Evolutionary conservation across 2,113 vertebrate genomes (phyloP), one percentile per base, ranked within the genome.

Genomic region (Pomatostomus ruficeps): DNA sequence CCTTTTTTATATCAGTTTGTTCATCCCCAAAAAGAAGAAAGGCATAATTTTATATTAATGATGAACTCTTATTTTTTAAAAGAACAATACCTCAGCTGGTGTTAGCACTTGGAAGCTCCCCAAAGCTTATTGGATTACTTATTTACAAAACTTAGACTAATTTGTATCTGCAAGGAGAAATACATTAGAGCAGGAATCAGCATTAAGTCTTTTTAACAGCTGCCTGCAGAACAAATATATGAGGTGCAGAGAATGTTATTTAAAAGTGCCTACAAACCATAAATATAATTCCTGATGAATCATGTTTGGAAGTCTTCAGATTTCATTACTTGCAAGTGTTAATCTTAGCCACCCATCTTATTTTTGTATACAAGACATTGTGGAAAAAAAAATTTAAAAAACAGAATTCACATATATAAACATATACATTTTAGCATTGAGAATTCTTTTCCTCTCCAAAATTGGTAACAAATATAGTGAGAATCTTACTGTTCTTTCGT

Each of bases 91-190:
- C 19, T 76, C 42, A 62, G 23, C 29, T 61, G 36, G 1, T 83
- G 54, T 38, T 88, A 62, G 35, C 8, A 74, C 18, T 84, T 57
- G 26, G 62, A 70, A 91, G 33, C 8, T 93, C 49, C 33, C 21
- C 38, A 82, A 65, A 79, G 21, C 13, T 89, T 94, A 85, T 21
- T 82, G 59, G 13, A 79, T 92, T 79, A 78, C 19, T 55, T 91
- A 70, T 82, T 87, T 88, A 38, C 54, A 94, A 85, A 92, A 93
- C 19, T 94, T 87, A 72, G 49, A 85, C 45, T 85, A 76, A 89
- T 82, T 81, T 76, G 14, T 57, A 42, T 72, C 70, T 87, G n/a
- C 49, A 95, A 91, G 28, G 24, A 89, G 58, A 92, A 96, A 95
- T 54, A 51, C 16, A 79, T 88, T 82, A 79, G 43, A 91, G 54